Conservation (phyloP, 2,888 invertebrate genomes). For the Biston betularia region DNA sequence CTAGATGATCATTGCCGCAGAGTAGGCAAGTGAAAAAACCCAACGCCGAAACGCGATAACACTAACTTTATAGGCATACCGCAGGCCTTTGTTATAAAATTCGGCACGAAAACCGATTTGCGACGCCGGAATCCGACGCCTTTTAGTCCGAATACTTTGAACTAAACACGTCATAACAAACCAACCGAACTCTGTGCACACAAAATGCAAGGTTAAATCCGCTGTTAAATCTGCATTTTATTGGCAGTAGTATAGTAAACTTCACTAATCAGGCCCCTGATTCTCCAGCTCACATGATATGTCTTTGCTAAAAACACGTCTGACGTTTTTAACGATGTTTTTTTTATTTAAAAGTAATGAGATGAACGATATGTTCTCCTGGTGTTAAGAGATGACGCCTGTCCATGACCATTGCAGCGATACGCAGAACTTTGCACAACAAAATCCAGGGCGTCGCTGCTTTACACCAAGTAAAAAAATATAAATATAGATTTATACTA, state of each 20-base stretch:
- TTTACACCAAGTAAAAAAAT: no score
- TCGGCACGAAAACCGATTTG: conserved; percentile 67
- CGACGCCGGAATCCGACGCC: conserved; percentile 56
- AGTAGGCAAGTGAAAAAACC: conserved; percentile 20
- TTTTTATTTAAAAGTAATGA: no score
- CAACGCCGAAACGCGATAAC: conserved; percentile 31
- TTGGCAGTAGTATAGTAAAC: not conserved
- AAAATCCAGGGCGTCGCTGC: no score
- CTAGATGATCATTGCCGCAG: conserved; percentile 6
- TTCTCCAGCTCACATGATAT: no score
- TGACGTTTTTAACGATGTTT: no score
- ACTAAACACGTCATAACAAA: conserved; percentile 29
- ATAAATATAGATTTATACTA: no score
- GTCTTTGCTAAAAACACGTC: no score
- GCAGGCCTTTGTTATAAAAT: conserved; percentile 59
- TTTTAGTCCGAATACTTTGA: conserved; percentile 56
- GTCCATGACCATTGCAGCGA: no score
- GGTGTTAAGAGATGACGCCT: no score
- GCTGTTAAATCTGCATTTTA: no score
- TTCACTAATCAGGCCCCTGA: not conserved
- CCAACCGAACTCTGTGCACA: conserved; percentile 10
- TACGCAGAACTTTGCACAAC: no score
- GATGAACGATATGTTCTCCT: no score
- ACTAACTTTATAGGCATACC: conserved; percentile 54
- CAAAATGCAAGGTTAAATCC: conserved; percentile 17